Evolutionary conservation across 2,797 vertebrate genomes (phyloP).

Genomic region (Spondyliosoma cantharus): DNA sequence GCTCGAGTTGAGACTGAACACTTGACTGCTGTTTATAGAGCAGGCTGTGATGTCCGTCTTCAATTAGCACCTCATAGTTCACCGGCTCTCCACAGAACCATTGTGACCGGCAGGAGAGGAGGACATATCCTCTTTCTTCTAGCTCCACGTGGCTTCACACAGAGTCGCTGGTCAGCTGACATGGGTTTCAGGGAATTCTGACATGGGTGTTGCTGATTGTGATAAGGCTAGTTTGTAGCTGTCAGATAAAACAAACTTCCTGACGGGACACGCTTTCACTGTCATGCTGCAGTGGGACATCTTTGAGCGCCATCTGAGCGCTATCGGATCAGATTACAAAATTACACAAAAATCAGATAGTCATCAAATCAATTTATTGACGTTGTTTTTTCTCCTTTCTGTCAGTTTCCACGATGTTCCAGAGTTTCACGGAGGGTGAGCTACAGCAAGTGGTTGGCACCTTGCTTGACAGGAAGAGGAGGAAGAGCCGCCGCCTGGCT

Average conservation of each 20-base stretch:
- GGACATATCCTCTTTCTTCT: neutral
- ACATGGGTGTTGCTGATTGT: neutral
- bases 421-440: conserved; percentile 95
- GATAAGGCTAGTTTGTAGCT: conserved; percentile 7
- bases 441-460: conserved; percentile 88
- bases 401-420: conserved; percentile 87
- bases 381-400: conserved; percentile 47
- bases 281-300: neutral
- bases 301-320: conserved; percentile 2
- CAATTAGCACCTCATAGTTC: conserved; percentile 70
- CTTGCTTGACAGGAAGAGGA: conserved; percentile 85
- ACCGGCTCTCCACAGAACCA: conserved; percentile 22
- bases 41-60: conserved; percentile 51
- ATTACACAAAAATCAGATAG: conserved; percentile 5
- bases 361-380: neutral
- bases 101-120: neutral
- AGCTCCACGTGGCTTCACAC: conserved; percentile 9
- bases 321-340: neutral
- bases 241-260: neutral
- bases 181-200: neutral
- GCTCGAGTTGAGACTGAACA: conserved; percentile 38
- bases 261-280: neutral
- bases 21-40: conserved; percentile 61
- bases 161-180: conserved; percentile 20
- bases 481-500: conserved; percentile 71